Evolutionary conservation across 2,888 invertebrate species (phyloP), one percentile per base, ranked within the genome.

Genomic region (Bombyx huttoni): DNA sequence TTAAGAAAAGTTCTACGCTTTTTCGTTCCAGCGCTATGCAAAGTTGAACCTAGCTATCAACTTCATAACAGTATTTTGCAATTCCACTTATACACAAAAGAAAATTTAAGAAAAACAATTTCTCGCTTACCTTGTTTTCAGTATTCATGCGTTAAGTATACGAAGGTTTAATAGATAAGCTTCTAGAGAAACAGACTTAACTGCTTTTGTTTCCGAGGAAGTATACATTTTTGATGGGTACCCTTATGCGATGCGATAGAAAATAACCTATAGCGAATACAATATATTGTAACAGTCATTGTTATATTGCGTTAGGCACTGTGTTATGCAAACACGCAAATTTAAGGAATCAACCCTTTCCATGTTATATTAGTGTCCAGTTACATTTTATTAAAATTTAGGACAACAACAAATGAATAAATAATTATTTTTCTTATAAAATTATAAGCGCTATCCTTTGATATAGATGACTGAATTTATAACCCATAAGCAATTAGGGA

Each of bases 51-150:
- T 24, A 24, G 24, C 24, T 24, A 24, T 24, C 24, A 24, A 24
- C 24, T 24, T 24, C 2, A 24, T 24, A 24, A 10, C 40, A 8
- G 67, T 62, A 53, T 62, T 58, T 58, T 56, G 50, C 54, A 56
- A 65, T 61, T 62, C 40, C 3, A 40, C 12, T 40, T 12, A 40
- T 12, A 2, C 24, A 1, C 5, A 24, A 24, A 24, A 24, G 24
- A 40, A 12, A 12, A 40, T 40, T 40, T 40, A 77, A 72, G 69
- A 75, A 71, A 79, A 76, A 75, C 81, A 78, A 81, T 83, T 82
- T 84, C 78, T 74, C 81, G 81, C 76, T 77, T 76, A 80, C 77
- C 81, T 84, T 81, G 81, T 78, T 63, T 72, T 79, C 67, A 78
- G 72, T 70, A 58, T 62, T 75, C 67, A 77, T 76, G 73, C 71